Evolutionary conservation across 2,797 vertebrate species (phyloP).

Genomic region (Acanthurus lineatus): DNA sequence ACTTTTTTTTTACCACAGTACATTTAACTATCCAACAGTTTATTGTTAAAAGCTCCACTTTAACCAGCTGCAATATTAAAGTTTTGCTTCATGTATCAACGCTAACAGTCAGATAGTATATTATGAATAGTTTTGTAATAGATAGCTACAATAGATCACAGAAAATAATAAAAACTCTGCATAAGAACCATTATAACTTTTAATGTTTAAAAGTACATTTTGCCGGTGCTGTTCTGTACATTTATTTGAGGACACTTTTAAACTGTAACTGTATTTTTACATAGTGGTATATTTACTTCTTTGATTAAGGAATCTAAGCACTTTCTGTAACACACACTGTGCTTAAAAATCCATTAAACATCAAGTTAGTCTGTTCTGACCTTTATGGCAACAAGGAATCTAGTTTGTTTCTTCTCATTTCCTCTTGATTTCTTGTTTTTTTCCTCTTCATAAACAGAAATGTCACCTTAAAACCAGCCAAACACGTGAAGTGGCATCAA

Average conservation of each 20-base stretch:
- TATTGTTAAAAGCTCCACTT: neutral
- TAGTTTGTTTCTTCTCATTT: constrained; percentile 19
- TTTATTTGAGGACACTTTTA: neutral
- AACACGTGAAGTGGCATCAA: constrained; percentile 37
- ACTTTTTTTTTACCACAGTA: neutral
- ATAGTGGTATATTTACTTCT: neutral
- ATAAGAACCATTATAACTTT: neutral
- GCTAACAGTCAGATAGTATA: neutral
- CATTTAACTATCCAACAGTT: neutral
- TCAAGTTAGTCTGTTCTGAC: constrained; percentile 1
- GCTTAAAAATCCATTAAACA: neutral
- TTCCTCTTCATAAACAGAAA: constrained; percentile 21
- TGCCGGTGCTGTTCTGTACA: neutral
- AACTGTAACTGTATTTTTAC: neutral
- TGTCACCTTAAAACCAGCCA: constrained; percentile 42
- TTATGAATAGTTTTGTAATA: neutral
- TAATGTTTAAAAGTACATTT: neutral
- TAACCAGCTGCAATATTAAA: neutral
- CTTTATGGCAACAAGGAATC: constrained; percentile 11
- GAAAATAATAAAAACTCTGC: neutral
- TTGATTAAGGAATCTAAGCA: neutral
- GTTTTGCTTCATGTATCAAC: neutral
- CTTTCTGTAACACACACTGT: neutral
- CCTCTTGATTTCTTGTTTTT: constrained; percentile 17
- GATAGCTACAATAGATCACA: neutral